Evolutionary conservation across 1,140 invertebrate species (phyloP).

Genomic region (Luehdorfia chinensis): DNA sequence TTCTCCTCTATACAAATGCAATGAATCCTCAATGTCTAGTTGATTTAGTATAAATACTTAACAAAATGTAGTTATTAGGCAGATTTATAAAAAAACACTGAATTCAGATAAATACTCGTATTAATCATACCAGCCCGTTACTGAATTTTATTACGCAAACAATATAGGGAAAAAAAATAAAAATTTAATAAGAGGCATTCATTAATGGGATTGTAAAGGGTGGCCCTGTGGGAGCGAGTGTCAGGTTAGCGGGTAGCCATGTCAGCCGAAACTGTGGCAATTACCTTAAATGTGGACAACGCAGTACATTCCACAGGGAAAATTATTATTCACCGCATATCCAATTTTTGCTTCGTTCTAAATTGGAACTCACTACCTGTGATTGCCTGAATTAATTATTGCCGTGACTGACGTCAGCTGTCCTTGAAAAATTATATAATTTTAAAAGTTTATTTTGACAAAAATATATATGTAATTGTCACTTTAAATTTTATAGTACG

Average conservation of each 20-base stretch:
- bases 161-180: conserved; percentile 43
- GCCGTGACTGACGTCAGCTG: conserved; percentile 22
- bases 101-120: conserved; percentile 8
- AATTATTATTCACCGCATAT: conserved; percentile 72
- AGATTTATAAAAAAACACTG: neutral
- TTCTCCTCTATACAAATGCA: conserved; percentile 4
- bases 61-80: neutral
- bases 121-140: conserved; percentile 12
- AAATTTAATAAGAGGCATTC: conserved; percentile 70
- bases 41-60: neutral
- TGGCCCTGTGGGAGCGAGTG: conserved; percentile 57
- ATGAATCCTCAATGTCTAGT: neutral
- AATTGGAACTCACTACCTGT: conserved; percentile 60
- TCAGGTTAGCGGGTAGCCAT: conserved; percentile 64
- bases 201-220: conserved; percentile 73
- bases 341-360: conserved; percentile 66
- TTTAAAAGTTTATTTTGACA: conserved; percentile 20
- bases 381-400: conserved; percentile 57
- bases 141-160: conserved; percentile 16
- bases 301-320: conserved; percentile 63
- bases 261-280: conserved; percentile 73
- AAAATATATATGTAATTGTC: no score
- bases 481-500: no score
- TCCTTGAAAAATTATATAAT: conserved; percentile 22
- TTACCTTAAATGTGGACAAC: conserved; percentile 77